These are phyloP conservation scores for Microctenopoma lineatum DNA, from an alignment of 2,797 vertebrate species.

Conservation along the genomic window DNA sequence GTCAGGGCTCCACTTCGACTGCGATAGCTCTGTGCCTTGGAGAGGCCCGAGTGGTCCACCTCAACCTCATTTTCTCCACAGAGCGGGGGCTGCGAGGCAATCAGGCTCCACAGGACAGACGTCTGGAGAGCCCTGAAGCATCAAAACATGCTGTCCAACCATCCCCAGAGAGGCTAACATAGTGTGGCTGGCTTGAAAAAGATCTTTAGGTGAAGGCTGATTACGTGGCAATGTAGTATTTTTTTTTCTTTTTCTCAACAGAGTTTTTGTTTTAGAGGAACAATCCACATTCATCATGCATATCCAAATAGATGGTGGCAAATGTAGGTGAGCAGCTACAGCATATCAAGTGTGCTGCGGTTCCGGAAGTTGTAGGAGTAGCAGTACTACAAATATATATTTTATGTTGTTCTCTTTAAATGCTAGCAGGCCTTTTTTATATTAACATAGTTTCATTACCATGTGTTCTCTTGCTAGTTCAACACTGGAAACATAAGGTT, in stretches of 20 bases:
- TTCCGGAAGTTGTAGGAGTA: too few species aligned
- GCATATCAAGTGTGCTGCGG: too few species aligned
- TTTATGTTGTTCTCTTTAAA: too few species aligned
- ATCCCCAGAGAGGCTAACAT: constrained; percentile 56
- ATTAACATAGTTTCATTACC: too few species aligned
- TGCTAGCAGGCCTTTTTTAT: too few species aligned
- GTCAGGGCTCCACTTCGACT: constrained; percentile 79
- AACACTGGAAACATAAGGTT: too few species aligned
- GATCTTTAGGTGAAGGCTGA: constrained; percentile 66
- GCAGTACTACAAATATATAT: too few species aligned
- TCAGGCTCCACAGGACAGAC: constrained; percentile 80
- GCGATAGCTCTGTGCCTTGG: constrained; percentile 71
- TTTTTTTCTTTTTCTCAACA: constrained; percentile 2
- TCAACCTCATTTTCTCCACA: constrained; percentile 85
- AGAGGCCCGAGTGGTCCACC: constrained; percentile 75
- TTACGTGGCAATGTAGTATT: constrained; percentile 51
- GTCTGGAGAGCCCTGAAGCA: constrained; percentile 73
- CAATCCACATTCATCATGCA: not conserved
- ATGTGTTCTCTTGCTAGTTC: too few species aligned
- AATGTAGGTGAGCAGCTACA: too few species aligned
- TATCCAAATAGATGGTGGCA: too few species aligned
- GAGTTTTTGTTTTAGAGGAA: constrained; percentile 18
- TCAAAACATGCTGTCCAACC: constrained; percentile 72
- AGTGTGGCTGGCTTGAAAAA: constrained; percentile 54
- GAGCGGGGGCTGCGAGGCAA: constrained; percentile 78